Base-by-base conservation (phyloP, 2,797 vertebrate species). In the Lerista edwardsae region DNA sequence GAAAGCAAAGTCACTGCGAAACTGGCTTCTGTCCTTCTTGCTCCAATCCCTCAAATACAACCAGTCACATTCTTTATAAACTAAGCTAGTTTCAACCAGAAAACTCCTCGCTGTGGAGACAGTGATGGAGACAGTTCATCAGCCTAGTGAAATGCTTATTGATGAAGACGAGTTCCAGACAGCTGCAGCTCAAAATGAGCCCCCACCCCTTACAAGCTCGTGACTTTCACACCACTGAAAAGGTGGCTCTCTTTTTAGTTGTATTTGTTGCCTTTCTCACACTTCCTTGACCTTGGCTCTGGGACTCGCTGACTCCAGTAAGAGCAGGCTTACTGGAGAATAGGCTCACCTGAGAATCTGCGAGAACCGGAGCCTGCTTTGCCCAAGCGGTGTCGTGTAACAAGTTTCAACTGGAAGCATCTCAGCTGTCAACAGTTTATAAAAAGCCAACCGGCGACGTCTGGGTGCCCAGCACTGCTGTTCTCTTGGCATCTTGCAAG, bases 401-500 rank as follows among this genome's bases (percentile, higher is more conserved):
- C 92, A 83, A 80, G 36, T 74, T 61, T 80, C 77, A 74, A 87
- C 71, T 29, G 5, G 83, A 10, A 76, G 75, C 89, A 90, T 75
- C 55, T 88, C 93, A 92, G 90, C 86, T 94, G 91, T 91, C 57
- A 19, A 75, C 55, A 79, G 62, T 77, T 89, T 90, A 86, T 85
- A 93, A 93, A 92, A 92, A 92, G 74, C 84, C 25, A 88, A 71
- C 61, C 71, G 86, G 87, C 91, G 88, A 39, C 80, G 67, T 83
- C 83, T 77, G 79, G 14, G 65, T 55, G 41, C n/a, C 77, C 87
- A 86, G 65, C 57, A 39, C 44, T 57, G 27, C 31, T 62, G 64
- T 62, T 76, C 64, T 62, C 55, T 67, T 76, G 79, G 19, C 69
- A 89, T 84, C 2, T 12, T 74, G 73, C 39, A 83, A 62, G 69